Base-by-base conservation (phyloP, 2,797 vertebrate genomes). In the Crenuchus spilurus region DNA sequence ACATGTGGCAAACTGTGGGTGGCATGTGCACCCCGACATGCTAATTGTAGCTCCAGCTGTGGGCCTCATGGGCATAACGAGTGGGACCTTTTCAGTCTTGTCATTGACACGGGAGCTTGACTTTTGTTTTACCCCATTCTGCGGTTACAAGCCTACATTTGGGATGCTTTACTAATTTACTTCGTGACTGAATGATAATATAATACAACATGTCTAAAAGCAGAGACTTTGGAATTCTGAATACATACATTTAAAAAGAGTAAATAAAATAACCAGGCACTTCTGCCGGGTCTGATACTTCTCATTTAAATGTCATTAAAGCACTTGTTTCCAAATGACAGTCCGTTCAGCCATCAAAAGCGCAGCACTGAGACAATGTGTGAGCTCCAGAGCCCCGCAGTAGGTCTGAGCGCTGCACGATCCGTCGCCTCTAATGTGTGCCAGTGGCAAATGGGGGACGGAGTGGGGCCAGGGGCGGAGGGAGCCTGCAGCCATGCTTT, bases 401-500 rank as follows among this genome's bases (percentile, higher is more conserved):
- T 64, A 68, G 65, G 31, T 65, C 33, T 39, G 42, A 37, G 24
- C 48, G 51, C 61, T 24, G 2, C 16, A 10, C 5, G 13, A 63
- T 51, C 49, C 42, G 31, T 67, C 66, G 42, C 13, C 41, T 68
- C 58, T 75, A 75, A 81, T 75, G 76, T 41, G 28, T 75, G 51
- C 20, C 63, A 30, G 65, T 55, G 60, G 68, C 75, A 78, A 81
- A 78, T 72, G 64, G 39, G 44, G 58, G 51, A 41, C 13, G 35
- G 58, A n/a, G 60, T 2, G 20, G 20, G 37, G 11, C 33, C 13
- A 18, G 58, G 20, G 13, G 55, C 86, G 87, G 81, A 79, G 78
- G 44, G 83, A 85, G 86, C 90, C 88, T 80, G 79, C 73, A 86
- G 90, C 83, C 82, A 78, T 63, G 72, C 71, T 89, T 83, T 5